Percentiles rank a stretch among this genome's conserved stretches.
Conservation (phyloP, 2,797 vertebrate species). For the Pseudotriccus pelzelni region DNA sequence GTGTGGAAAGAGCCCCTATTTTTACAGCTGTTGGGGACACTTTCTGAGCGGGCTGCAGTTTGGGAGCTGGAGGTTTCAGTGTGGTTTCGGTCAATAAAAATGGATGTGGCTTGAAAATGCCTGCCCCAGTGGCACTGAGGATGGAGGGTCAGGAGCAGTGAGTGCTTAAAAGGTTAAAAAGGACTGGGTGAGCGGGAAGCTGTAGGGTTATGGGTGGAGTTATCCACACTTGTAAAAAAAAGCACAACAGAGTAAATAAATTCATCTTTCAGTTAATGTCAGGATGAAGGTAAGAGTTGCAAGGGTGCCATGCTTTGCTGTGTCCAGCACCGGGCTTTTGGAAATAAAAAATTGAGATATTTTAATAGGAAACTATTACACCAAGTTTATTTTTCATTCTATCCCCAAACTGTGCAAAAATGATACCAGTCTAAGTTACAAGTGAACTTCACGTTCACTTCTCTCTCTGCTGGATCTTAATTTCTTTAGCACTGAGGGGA, state of each 20-base stretch:
- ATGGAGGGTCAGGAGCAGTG: constrained; percentile 26
- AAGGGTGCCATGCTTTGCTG: background rate
- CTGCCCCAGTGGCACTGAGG: background rate
- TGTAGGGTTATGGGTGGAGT: constrained; percentile 68
- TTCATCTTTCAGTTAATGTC: constrained; percentile 44
- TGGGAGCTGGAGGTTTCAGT: background rate
- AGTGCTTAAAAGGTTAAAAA: constrained; percentile 72
- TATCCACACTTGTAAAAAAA: constrained; percentile 32
- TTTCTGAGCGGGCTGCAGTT: background rate
- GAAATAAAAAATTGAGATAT: background rate
- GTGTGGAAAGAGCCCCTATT: background rate
- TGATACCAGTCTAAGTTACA: background rate
- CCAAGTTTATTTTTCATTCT: background rate
- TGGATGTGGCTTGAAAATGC: background rate
- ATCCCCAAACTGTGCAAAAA: background rate
- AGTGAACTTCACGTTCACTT: background rate
- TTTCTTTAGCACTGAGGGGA: constrained; percentile 33
- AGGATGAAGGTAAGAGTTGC: constrained; percentile 11
- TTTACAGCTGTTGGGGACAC: constrained; percentile 34
- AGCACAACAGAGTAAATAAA: constrained; percentile 51
- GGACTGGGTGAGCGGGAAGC: constrained; percentile 37
- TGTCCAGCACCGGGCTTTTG: background rate
- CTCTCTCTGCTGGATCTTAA: constrained; percentile 26
- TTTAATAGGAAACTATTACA: background rate
- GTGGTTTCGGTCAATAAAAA: background rate